Percentiles rank a stretch among this genome's conserved stretches.
Conservation (phyloP, 2,797 vertebrate species). For the Syngnathus rostellatus region DNA sequence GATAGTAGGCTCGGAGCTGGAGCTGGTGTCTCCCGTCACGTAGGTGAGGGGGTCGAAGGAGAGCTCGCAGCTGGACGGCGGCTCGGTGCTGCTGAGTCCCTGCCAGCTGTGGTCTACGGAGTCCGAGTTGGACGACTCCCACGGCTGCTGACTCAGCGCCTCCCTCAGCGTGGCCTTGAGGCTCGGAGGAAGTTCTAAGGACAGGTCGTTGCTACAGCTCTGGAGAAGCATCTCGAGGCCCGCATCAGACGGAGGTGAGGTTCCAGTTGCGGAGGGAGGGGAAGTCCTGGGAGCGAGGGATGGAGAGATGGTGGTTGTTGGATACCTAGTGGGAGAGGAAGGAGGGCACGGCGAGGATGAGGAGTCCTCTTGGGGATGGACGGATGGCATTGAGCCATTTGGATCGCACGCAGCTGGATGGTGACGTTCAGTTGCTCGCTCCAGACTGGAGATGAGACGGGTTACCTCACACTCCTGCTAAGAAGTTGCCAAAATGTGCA, state of each 20-base stretch:
- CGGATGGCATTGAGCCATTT: constrained; percentile 19
- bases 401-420: constrained; percentile 18
- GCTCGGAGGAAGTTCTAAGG: constrained; percentile 65
- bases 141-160: constrained; percentile 41
- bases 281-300: background rate
- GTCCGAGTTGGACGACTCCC: constrained; percentile 24
- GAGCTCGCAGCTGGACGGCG: constrained; percentile 49
- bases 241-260: constrained; percentile 12
- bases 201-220: constrained; percentile 45
- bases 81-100: constrained; percentile 45
- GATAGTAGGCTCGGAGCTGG: constrained; percentile 12
- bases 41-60: constrained; percentile 80
- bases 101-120: constrained; percentile 48
- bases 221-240: constrained; percentile 44
- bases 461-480: constrained; percentile 75
- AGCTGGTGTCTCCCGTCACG: constrained; percentile 41
- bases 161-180: constrained; percentile 53
- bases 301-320: background rate
- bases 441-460: constrained; percentile 71
- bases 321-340: constrained; percentile 18
- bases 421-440: constrained; percentile 58
- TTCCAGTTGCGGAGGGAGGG: constrained; percentile 5
- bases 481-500: too few relatives aligned
- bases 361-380: constrained; percentile 10
- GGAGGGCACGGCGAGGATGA: constrained; percentile 12